Conservation (phyloP, 2,113 vertebrate species). For the Lophura nycthemera region DNA sequence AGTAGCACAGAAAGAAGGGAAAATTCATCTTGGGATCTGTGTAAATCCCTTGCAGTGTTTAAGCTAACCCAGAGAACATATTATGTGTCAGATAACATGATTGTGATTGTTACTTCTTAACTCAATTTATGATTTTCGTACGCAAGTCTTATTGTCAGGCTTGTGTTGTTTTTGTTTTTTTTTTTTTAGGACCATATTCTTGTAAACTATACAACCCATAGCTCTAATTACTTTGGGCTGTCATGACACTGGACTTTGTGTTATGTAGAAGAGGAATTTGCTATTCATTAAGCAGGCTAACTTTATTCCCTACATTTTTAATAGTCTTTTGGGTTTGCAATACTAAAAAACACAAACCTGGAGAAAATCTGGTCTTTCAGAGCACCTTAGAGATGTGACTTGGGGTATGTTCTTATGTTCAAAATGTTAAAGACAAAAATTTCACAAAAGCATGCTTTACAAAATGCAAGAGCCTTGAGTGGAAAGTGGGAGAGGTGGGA, state of each 20-base stretch:
- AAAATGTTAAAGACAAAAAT: not conserved
- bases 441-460: not conserved
- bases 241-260: fast-evolving
- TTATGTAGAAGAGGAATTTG: not conserved
- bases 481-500: fast-evolving
- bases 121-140: not conserved
- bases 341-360: not conserved
- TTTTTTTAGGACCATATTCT: not conserved
- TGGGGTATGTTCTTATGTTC: too few relatives aligned
- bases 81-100: too few relatives aligned
- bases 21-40: not conserved
- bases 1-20: not conserved
- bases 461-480: not conserved
- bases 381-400: fast-evolving
- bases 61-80: not conserved
- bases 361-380: not conserved
- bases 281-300: not conserved
- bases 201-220: not conserved
- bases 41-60: not conserved
- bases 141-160: not conserved
- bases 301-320: not conserved
- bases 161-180: not conserved
- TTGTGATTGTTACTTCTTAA: not conserved
- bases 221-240: not conserved
- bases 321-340: not conserved